Conservation (phyloP, 2,797 vertebrate species). For the Mus caroli region DNA sequence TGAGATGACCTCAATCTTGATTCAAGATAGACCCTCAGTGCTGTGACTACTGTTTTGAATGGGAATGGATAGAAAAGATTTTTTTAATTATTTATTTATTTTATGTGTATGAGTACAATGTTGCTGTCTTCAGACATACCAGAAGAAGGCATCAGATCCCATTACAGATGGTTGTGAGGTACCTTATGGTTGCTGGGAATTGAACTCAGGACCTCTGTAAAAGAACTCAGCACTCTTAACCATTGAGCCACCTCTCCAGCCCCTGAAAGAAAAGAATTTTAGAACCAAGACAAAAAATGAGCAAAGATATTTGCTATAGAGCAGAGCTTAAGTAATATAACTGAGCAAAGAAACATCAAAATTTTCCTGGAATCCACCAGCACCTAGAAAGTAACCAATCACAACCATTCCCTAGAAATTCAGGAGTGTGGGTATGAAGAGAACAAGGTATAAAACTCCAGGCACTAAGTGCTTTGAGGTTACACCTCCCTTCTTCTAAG, state of each 20-base stretch:
- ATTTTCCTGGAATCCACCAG: fast-evolving
- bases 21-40: neutral
- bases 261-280: neutral
- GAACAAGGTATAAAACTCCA: neutral
- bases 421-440: neutral
- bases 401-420: neutral
- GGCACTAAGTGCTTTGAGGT: neutral
- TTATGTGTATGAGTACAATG: too few species aligned
- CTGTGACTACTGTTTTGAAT: neutral
- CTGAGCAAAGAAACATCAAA: neutral
- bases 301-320: neutral
- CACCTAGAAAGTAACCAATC: neutral
- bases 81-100: too few species aligned
- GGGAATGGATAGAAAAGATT: neutral
- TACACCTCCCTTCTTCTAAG: neutral
- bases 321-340: neutral
- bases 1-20: neutral
- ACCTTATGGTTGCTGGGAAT: too few species aligned
- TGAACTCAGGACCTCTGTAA: too few species aligned
- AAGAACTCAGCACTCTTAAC: too few species aligned
- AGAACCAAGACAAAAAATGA: neutral
- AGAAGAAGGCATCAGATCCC: too few species aligned
- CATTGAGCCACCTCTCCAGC: too few species aligned
- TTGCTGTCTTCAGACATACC: too few species aligned
- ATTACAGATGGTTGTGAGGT: too few species aligned